phyloP scores from a whole-genome alignment of 2,113 vertebrate genomes.

The Pungitius pungitius region DNA sequence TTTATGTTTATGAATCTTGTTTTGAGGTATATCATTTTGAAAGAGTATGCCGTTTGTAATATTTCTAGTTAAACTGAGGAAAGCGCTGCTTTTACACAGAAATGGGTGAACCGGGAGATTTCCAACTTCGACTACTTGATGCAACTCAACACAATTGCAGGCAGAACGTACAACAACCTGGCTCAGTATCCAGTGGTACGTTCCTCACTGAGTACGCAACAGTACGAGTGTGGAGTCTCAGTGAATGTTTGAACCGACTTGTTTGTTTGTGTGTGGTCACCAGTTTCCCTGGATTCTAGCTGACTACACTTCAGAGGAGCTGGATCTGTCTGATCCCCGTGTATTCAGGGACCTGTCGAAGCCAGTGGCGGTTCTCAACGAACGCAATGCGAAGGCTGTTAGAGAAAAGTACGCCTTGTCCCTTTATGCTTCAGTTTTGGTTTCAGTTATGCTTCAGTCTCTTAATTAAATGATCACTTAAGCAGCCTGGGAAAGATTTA shows the following conservation, averaged over 20 bases:
- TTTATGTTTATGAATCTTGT: not conserved
- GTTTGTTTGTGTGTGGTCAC: conserved; percentile 11
- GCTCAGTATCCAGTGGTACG: conserved; percentile 97
- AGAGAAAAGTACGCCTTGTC: conserved; percentile 86
- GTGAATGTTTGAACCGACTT: not conserved
- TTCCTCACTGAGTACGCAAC: not conserved
- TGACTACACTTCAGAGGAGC: conserved; percentile 94
- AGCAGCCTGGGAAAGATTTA: not conserved
- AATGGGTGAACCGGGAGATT: conserved; percentile 98
- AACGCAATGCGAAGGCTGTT: conserved; percentile 92
- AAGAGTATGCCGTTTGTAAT: not conserved
- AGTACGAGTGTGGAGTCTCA: not conserved
- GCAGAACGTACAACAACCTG: conserved; percentile 95
- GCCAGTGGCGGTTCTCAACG: conserved; percentile 92
- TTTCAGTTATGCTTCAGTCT: too few species aligned
- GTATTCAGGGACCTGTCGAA: conserved; percentile 95
- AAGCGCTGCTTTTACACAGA: conserved; percentile 77
- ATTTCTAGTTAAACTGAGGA: not conserved
- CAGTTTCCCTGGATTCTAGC: conserved; percentile 96
- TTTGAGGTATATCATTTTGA: not conserved
- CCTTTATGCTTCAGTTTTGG: not conserved
- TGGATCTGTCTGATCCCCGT: conserved; percentile 92
- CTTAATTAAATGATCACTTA: not conserved
- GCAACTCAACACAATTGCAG: conserved; percentile 97
- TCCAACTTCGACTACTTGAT: conserved; percentile 99